These are phyloP conservation scores for Thecocarcelia acutangulata DNA, from an alignment of 2,888 invertebrate species.

Conservation along the genomic window DNA sequence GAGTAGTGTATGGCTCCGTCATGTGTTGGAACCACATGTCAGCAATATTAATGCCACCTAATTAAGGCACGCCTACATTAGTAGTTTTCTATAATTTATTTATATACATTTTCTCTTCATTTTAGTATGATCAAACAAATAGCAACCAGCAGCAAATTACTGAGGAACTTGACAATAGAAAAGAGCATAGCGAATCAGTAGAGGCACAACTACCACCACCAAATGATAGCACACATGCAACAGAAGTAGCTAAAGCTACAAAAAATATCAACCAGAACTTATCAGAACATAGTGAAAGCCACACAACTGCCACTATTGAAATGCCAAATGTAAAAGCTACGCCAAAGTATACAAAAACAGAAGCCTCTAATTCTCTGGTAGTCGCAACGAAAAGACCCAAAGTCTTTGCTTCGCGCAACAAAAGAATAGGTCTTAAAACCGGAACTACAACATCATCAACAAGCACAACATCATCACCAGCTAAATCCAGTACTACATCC, in stretches of 20 bases:
- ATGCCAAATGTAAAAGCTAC: constrained; percentile 36
- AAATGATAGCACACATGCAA: constrained; percentile 71
- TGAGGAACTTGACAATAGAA: constrained; percentile 64
- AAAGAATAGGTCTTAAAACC: constrained; percentile 47
- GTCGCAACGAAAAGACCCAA: constrained; percentile 52
- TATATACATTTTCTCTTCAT: neutral
- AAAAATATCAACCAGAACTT: constrained; percentile 13
- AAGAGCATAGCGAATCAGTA: constrained; percentile 71
- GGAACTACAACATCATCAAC: constrained; percentile 34
- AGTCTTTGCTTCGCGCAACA: constrained; percentile 33
- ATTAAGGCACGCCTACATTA: no score
- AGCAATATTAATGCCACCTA: no score
- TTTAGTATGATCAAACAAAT: constrained; percentile 44
- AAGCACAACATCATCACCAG: constrained; percentile 19
- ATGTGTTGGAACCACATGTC: no score
- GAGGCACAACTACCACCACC: constrained; percentile 80
- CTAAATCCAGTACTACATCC: constrained; percentile 38
- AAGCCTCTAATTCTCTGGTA: constrained; percentile 30
- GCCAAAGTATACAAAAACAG: constrained; percentile 3
- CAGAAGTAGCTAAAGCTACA: constrained; percentile 70
- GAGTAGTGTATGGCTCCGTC: no score
- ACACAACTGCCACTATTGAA: constrained; percentile 6
- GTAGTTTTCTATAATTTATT: no score
- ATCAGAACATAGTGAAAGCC: constrained; percentile 61
- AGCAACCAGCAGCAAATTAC: constrained; percentile 54